Evolutionary conservation across 2,113 vertebrate genomes (phyloP).

Genomic region (Cryptomyrus ogoouensis): DNA sequence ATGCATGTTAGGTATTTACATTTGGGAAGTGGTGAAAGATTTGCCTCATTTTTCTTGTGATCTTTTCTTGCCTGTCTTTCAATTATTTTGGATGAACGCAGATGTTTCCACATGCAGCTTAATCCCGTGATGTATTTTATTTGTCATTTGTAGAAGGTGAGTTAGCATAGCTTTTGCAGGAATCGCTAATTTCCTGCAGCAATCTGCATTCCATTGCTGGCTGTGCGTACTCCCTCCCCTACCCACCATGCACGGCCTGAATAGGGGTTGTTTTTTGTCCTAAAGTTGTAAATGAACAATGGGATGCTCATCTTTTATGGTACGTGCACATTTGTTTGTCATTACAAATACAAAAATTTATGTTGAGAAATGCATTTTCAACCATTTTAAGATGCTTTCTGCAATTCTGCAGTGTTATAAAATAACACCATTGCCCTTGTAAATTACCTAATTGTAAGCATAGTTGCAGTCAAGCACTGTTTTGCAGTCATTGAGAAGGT

Average conservation of each 20-base stretch:
- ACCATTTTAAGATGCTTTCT: neutral
- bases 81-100: neutral
- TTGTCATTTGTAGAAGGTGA: neutral
- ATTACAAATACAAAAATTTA: neutral
- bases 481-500: neutral
- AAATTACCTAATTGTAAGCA: neutral
- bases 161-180: neutral
- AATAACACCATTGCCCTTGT: neutral
- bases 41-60: neutral
- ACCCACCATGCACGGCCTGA: neutral
- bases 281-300: conserved; percentile 2
- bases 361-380: neutral
- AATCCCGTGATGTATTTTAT: neutral
- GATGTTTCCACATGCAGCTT: neutral
- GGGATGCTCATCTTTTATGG: neutral
- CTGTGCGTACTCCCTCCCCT: neutral
- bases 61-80: neutral
- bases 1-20: neutral
- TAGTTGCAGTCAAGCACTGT: neutral
- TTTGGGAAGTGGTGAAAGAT: neutral
- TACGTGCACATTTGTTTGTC: neutral
- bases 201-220: neutral
- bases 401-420: neutral
- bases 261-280: neutral
- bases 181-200: neutral